These are phyloP conservation scores for Cetonia aurata DNA, from an alignment of 2,888 invertebrate species.

Conservation along the genomic window DNA sequence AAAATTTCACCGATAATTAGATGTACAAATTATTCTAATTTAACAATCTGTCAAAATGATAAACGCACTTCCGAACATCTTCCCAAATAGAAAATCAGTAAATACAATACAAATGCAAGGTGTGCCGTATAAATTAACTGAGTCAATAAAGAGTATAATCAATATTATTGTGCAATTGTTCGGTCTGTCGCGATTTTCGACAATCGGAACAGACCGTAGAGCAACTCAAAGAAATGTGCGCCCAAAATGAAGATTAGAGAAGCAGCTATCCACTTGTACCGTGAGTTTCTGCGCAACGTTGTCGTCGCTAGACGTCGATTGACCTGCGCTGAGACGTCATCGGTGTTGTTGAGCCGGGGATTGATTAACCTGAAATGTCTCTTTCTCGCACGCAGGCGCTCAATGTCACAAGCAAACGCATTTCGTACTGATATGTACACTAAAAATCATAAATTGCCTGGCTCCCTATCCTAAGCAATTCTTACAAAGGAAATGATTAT, in stretches of 20 bases:
- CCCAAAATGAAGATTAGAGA: constrained; percentile 74
- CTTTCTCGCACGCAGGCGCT: constrained; percentile 9
- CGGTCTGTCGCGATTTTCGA: constrained; percentile 55
- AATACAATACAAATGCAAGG: constrained; percentile 63
- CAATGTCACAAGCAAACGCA: neutral
- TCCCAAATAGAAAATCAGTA: constrained; percentile 27
- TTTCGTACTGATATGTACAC: neutral
- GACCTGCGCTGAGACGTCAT: constrained; percentile 40
- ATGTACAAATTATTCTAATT: neutral
- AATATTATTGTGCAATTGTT: constrained; percentile 62
- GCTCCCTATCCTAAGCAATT: constrained; percentile 44
- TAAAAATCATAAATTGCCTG: constrained; percentile 41
- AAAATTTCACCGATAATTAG: too few relatives aligned
- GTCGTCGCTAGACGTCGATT: neutral
- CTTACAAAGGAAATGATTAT: neutral
- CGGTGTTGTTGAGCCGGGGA: neutral
- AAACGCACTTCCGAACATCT: constrained; percentile 14
- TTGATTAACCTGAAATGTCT: constrained; percentile 33
- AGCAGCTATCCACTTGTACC: constrained; percentile 66
- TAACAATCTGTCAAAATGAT: neutral
- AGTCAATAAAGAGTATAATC: constrained; percentile 67
- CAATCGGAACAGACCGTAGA: constrained; percentile 58
- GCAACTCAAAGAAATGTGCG: constrained; percentile 81
- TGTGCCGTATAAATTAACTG: constrained; percentile 77
- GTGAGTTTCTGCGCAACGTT: neutral